phyloP scores from a whole-genome alignment of 2,888 invertebrate genomes.

The Hemithea aestivaria region DNA sequence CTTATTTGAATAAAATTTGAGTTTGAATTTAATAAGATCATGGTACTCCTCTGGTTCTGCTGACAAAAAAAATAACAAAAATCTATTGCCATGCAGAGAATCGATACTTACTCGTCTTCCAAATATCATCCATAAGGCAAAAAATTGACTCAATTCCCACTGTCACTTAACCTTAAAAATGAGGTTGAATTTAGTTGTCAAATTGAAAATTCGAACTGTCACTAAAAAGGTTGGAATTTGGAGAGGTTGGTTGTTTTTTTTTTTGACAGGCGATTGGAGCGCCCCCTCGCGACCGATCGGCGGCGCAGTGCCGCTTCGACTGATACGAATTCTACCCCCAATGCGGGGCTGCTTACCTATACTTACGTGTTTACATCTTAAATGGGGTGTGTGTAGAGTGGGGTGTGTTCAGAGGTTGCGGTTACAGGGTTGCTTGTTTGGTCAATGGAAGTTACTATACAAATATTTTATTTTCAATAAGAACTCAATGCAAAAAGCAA shows the following conservation, averaged over 20 bases:
- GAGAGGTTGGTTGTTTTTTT: slow-evolving; percentile 9
- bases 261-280: slow-evolving; percentile 7
- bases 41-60: too few relatives aligned
- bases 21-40: too few relatives aligned
- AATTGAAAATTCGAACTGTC: slow-evolving; percentile 11
- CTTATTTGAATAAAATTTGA: too few relatives aligned
- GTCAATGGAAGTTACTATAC: too few relatives aligned
- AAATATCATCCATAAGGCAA: slow-evolving; percentile 21
- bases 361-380: slow-evolving; percentile 75
- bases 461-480: too few relatives aligned
- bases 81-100: slow-evolving; percentile 6
- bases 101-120: slow-evolving; percentile 21
- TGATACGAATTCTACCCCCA: slow-evolving; percentile 46
- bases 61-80: too few relatives aligned
- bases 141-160: slow-evolving; percentile 20
- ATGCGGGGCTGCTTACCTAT: slow-evolving; percentile 49
- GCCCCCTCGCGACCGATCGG: slow-evolving; percentile 43
- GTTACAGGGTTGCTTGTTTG: background rate
- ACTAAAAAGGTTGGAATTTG: slow-evolving; percentile 1
- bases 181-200: slow-evolving; percentile 14
- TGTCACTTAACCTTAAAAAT: slow-evolving; percentile 13
- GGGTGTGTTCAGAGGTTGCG: slow-evolving; percentile 16
- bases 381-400: slow-evolving; percentile 65
- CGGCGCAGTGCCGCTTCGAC: slow-evolving; percentile 65
- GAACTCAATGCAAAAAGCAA: too few relatives aligned